Conservation (phyloP, 2,888 invertebrate species). For the Molanna angustata region DNA sequence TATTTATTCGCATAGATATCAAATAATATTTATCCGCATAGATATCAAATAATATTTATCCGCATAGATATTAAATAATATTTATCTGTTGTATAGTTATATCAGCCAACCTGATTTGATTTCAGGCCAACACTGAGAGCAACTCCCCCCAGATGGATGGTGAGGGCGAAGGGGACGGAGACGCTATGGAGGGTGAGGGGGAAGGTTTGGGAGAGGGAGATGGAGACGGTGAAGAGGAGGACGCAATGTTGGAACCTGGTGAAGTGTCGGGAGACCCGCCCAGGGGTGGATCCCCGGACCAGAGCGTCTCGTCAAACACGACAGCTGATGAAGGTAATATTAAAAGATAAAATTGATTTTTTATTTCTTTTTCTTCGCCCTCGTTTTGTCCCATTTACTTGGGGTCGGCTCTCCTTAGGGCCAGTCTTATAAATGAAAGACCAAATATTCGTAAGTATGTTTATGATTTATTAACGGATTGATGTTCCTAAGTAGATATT, state of each 20-base stretch:
- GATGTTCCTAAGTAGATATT: too few species aligned
- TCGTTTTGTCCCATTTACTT: background rate
- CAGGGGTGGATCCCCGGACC: conserved; percentile 50
- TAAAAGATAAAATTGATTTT: too few species aligned
- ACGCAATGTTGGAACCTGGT: conserved; percentile 42
- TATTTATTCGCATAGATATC: too few species aligned
- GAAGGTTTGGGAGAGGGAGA: conserved; percentile 39
- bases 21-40: too few species aligned
- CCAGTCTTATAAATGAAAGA: too few species aligned
- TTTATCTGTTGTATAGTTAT: too few species aligned
- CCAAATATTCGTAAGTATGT: too few species aligned
- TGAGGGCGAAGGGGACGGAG: conserved; percentile 44
- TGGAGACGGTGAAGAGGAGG: conserved; percentile 43
- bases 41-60: too few species aligned
- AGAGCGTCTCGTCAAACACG: conserved; percentile 51
- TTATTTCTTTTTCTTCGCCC: background rate
- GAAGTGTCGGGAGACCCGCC: conserved; percentile 34
- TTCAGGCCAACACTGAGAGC: conserved; percentile 44
- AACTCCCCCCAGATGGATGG: conserved; percentile 44
- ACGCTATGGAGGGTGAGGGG: conserved; percentile 43
- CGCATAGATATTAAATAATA: too few species aligned
- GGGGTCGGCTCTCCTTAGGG: background rate
- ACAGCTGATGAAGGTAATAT: conserved; percentile 40
- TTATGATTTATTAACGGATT: too few species aligned
- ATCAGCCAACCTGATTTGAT: conserved; percentile 1